Base-by-base conservation (phyloP, 2,888 invertebrate species). In the Amaurobius ferox region DNA sequence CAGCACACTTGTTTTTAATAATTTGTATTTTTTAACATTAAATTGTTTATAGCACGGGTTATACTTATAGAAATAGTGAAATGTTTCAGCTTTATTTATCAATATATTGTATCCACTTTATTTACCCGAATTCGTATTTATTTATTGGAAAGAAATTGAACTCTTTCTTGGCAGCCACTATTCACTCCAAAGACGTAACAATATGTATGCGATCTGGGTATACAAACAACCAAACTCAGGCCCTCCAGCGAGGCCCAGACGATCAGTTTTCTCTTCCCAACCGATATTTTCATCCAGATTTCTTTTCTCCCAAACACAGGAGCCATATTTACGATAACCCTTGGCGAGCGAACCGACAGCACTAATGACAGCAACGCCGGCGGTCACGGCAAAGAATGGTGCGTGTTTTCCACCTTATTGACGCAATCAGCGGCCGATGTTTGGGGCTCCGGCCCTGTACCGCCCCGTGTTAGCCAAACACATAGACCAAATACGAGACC, bases 361-460 rank as follows among this genome's bases (percentile, higher is more conserved):
- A 62, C 79, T 86, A 79, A 86, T 74, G 79, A 86, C 74, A 79
- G 68, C 39, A 44, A 55, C 28, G 79, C 79, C 86, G 62, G 86
- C 73, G 86, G 86, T 70, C 83, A 77, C 55, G 66, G 79, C 55
- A 19, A 55, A 23, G 55, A 55, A 23, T 23, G 23, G 55, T 23
- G 74, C 86, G 86, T 86, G 86, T 86, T 86, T 86, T 79, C 73
- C 48, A 79, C 68, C 86, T 86, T 86, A 86, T 86, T 86, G 86
- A 86, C 86, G 86, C 86, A 86, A 86, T 86, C 86, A 86, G 86
- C 64, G 86, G 73, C 86, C 86, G 73, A 83, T 83, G 83, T 83
- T 83, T 76, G 76, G 76, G 72, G 76, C 39, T 66, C 30, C 77
- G 67, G 32, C 19, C 62, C 73, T 55, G 30, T 32, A 3, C 55